Evolutionary conservation across 2,888 invertebrate genomes (phyloP).

Genomic region (Plebejus argus): DNA sequence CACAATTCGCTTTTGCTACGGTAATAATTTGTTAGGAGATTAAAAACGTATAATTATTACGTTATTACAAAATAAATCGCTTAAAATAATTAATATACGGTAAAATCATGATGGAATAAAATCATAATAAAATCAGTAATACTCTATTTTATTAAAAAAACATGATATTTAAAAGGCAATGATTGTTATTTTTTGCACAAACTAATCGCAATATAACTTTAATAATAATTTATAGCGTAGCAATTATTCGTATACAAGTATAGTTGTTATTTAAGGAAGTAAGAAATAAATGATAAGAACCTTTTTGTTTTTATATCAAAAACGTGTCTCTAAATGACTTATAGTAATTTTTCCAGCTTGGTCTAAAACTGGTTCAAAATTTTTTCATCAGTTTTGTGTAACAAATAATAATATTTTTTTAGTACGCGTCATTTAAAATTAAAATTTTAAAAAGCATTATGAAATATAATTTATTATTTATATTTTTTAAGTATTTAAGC

Average conservation of each 20-base stretch:
- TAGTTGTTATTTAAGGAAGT: constrained; percentile 2
- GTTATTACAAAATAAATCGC: neutral
- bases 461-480: too few relatives aligned
- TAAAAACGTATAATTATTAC: neutral
- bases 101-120: neutral
- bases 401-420: neutral
- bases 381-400: neutral
- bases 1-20: neutral
- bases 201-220: neutral
- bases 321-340: neutral
- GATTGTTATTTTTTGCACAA: neutral
- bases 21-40: neutral
- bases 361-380: neutral
- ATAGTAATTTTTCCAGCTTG: neutral
- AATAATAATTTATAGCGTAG: neutral
- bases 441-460: too few relatives aligned
- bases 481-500: too few relatives aligned
- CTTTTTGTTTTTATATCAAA: neutral
- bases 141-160: neutral
- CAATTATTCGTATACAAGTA: neutral
- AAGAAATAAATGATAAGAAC: neutral
- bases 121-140: neutral
- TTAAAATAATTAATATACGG: neutral
- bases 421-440: too few relatives aligned
- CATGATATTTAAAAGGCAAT: neutral